Evolutionary conservation across 2,113 vertebrate species (phyloP).

Genomic region (Chamaetylas fuelleborni): DNA sequence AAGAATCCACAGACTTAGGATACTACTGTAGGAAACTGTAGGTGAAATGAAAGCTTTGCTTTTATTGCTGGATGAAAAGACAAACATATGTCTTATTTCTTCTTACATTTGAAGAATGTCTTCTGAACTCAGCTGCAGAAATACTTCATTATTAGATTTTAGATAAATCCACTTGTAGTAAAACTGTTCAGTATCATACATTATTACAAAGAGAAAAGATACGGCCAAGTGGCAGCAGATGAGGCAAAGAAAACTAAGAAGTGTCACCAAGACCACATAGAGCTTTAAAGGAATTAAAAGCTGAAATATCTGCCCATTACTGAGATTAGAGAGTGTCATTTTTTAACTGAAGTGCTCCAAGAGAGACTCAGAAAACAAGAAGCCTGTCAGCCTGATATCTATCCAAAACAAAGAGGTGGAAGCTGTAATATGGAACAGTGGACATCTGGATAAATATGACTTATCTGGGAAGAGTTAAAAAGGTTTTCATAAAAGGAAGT

Average conservation of each 20-base stretch:
- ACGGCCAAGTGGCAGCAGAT: not conserved
- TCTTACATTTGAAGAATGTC: not conserved
- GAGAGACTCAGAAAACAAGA: not conserved
- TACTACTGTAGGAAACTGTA: not conserved
- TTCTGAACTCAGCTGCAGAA: not conserved
- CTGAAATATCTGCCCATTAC: not conserved
- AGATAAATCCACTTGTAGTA: not conserved
- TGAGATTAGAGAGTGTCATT: not conserved
- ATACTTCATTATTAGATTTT: not conserved
- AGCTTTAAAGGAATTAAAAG: not conserved
- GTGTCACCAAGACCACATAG: not conserved
- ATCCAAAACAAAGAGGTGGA: not conserved
- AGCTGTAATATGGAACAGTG: not conserved
- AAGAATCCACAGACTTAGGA: slow-evolving; percentile 1
- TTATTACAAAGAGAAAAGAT: not conserved
- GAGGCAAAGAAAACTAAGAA: not conserved
- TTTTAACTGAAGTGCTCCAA: not conserved
- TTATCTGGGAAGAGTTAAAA: slow-evolving; percentile 44
- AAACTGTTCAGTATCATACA: not conserved
- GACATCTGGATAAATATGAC: slow-evolving; percentile 43
- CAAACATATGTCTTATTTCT: not conserved
- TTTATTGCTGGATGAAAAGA: not conserved
- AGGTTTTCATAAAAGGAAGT: slow-evolving; percentile 22
- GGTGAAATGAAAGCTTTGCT: not conserved
- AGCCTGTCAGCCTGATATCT: not conserved